phyloP scores from a whole-genome alignment of 2,797 vertebrate genomes.

The Brachyalestes nurse region DNA sequence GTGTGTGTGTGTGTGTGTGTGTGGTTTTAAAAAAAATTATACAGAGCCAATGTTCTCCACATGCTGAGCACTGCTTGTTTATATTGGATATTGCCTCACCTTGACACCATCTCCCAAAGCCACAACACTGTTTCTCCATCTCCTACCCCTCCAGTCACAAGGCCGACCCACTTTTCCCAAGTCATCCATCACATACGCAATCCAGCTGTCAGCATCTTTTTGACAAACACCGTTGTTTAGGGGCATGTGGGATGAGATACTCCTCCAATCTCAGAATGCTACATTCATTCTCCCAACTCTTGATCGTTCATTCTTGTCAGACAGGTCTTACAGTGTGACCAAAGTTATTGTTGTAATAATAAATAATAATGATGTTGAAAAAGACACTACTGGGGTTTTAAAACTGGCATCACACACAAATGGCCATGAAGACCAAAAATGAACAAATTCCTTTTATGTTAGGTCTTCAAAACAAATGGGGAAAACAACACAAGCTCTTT shows the following conservation, averaged over 20 bases:
- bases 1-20: too few relatives aligned
- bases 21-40: too few relatives aligned
- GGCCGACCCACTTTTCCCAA: slow-evolving; percentile 25
- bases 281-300: neutral
- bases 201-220: slow-evolving; percentile 13
- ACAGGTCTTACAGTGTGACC: neutral
- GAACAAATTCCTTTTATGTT: too few relatives aligned
- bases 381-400: too few relatives aligned
- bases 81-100: slow-evolving; percentile 5
- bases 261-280: neutral
- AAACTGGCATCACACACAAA: too few relatives aligned
- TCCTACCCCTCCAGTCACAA: neutral
- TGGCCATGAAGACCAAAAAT: too few relatives aligned
- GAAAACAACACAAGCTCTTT: too few relatives aligned
- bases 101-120: slow-evolving; percentile 15
- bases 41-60: neutral
- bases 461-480: too few relatives aligned
- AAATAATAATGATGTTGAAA: too few relatives aligned
- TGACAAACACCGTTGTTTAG: neutral
- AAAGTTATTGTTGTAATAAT: too few relatives aligned
- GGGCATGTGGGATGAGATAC: neutral
- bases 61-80: neutral
- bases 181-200: slow-evolving; percentile 15
- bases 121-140: neutral
- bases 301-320: neutral